phyloP scores from a whole-genome alignment of 1,140 invertebrate species.

The Coenobita brevimanus region DNA sequence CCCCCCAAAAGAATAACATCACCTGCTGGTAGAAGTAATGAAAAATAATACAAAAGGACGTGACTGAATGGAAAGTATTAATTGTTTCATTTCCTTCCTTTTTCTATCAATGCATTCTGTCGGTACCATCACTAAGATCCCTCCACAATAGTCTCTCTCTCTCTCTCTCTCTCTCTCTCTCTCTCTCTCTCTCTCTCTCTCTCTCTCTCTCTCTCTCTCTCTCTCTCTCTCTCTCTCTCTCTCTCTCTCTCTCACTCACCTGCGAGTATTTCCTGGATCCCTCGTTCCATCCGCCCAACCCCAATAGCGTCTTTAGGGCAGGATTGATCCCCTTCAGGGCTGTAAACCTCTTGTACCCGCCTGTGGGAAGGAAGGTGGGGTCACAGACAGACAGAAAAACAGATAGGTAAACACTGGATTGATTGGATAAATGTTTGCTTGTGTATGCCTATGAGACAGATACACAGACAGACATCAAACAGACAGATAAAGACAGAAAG shows the following conservation, averaged over 20 bases:
- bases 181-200: not conserved
- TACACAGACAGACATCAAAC: too few species aligned
- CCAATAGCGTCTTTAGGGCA: slow-evolving; percentile 80
- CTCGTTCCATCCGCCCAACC: slow-evolving; percentile 76
- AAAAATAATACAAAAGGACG: too few species aligned
- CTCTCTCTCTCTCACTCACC: not conserved
- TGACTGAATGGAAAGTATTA: too few species aligned
- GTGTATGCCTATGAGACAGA: not conserved
- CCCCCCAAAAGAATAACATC: too few species aligned
- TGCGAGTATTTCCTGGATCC: slow-evolving; percentile 73
- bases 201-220: not conserved
- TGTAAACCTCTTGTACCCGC: slow-evolving; percentile 86
- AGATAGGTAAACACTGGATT: not conserved
- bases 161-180: not conserved
- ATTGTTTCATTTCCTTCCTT: not conserved
- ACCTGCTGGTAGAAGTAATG: too few species aligned
- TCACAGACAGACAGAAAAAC: slow-evolving; percentile 70
- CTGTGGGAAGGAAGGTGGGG: slow-evolving; percentile 46
- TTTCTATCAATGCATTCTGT: too few species aligned
- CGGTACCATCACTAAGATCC: too few species aligned
- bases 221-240: not conserved
- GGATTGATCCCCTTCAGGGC: slow-evolving; percentile 82
- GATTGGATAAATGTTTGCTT: not conserved
- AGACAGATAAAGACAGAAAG: too few species aligned
- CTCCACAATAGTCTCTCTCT: not conserved